phyloP scores from a whole-genome alignment of 2,797 vertebrate genomes.

The Brachyrhaphis roseni region DNA sequence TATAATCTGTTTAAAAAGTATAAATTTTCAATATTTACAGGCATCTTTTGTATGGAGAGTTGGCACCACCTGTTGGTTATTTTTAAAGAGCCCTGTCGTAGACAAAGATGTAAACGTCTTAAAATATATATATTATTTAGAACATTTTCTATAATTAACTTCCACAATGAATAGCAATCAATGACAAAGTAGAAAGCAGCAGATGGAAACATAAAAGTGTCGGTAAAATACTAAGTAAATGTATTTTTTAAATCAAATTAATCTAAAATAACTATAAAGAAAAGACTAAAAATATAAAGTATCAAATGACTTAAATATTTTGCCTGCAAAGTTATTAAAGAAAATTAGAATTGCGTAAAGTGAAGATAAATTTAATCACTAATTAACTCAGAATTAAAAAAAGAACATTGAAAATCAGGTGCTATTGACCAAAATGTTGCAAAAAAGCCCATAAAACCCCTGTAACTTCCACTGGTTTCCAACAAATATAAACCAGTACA shows the following conservation, averaged over 20 bases:
- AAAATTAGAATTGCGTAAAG: neutral
- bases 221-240: neutral
- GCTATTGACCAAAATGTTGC: neutral
- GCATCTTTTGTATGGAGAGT: neutral
- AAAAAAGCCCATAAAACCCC: neutral
- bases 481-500: no score
- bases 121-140: neutral
- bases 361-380: neutral
- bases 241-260: neutral
- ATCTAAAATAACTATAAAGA: neutral
- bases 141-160: neutral
- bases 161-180: neutral
- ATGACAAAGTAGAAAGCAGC: neutral
- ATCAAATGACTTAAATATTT: neutral
- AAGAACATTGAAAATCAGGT: neutral
- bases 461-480: no score
- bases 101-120: neutral
- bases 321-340: neutral
- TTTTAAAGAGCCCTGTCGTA: neutral
- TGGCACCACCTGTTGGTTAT: conserved; percentile 1
- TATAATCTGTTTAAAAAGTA: neutral
- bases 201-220: neutral
- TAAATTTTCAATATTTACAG: neutral
- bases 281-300: neutral
- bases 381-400: neutral